phyloP scores from a whole-genome alignment of 2,113 vertebrate genomes.

The Callipepla squamata region DNA sequence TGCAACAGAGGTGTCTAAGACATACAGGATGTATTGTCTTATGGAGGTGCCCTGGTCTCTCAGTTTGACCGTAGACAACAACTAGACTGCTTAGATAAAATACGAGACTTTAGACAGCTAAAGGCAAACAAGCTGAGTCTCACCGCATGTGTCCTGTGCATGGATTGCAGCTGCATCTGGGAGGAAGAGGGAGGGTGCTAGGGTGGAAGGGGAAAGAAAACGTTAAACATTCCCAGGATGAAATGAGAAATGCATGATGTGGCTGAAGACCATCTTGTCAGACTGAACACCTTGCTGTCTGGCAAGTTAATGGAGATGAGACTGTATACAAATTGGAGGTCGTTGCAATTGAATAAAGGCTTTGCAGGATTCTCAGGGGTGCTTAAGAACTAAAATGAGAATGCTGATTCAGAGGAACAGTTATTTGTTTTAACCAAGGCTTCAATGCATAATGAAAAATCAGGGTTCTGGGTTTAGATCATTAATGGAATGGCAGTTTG shows the following conservation, averaged over 20 bases:
- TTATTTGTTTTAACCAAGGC: not conserved
- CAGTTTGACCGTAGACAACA: slow-evolving; percentile 5
- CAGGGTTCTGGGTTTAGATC: not conserved
- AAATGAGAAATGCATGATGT: not conserved
- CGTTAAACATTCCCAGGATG: slow-evolving; percentile 51
- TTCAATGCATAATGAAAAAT: not conserved
- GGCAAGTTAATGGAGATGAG: not conserved
- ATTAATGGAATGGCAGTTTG: not conserved
- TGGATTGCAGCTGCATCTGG: slow-evolving; percentile 71
- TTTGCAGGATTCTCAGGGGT: not conserved
- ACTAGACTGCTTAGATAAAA: slow-evolving; percentile 38
- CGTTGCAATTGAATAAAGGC: not conserved
- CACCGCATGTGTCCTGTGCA: slow-evolving; percentile 68
- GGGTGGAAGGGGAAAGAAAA: slow-evolving; percentile 71
- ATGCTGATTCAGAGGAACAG: not conserved
- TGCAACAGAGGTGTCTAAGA: not conserved
- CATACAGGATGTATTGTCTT: not conserved
- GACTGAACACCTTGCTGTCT: not conserved
- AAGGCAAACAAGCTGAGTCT: slow-evolving; percentile 69
- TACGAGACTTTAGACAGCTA: slow-evolving; percentile 71
- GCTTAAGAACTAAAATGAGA: not conserved
- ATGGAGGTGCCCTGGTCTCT: not conserved
- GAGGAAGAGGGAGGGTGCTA: slow-evolving; percentile 73
- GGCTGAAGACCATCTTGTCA: slow-evolving; percentile 2
- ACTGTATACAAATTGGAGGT: not conserved